These are phyloP conservation scores for Clupea harengus DNA, from an alignment of 2,113 vertebrate species.

Conservation along the genomic window DNA sequence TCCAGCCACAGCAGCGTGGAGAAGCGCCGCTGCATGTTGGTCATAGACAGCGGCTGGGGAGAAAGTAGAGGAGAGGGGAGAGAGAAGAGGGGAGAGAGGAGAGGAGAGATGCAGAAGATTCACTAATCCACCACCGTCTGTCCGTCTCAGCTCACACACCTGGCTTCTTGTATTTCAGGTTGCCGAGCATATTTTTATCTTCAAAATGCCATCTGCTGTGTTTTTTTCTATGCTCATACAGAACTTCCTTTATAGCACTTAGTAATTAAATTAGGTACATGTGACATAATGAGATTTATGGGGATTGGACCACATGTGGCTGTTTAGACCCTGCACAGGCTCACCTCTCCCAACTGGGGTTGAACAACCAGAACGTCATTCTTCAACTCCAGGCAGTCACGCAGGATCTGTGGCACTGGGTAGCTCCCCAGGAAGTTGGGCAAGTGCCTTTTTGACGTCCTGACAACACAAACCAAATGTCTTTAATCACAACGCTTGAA, in stretches of 20 bases:
- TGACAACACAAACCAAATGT: not conserved
- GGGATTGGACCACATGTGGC: too few species aligned
- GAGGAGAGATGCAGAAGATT: not conserved
- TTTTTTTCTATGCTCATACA: not conserved
- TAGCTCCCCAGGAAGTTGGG: conserved; percentile 52
- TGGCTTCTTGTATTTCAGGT: too few species aligned
- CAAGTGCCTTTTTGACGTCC: conserved; percentile 43
- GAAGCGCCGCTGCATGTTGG: conserved; percentile 78
- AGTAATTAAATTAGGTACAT: too few species aligned
- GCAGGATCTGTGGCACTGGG: conserved; percentile 49
- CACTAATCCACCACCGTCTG: too few species aligned
- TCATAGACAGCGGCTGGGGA: conserved; percentile 73
- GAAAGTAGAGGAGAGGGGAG: not conserved
- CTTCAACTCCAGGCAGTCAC: conserved; percentile 50
- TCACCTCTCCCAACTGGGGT: conserved; percentile 52
- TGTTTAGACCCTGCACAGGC: not conserved
- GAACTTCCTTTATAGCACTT: too few species aligned
- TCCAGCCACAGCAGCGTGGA: conserved; percentile 90
- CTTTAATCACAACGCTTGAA: not conserved
- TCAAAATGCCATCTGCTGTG: not conserved
- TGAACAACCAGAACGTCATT: conserved; percentile 48
- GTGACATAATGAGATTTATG: too few species aligned
- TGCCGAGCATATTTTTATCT: too few species aligned
- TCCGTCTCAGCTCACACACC: too few species aligned
- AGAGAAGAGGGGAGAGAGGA: not conserved